A percentile compares a stretch with the other conserved stretches of the same genome.
Evolutionary conservation across 2,797 vertebrate genomes (phyloP).

Genomic region (Chelmon rostratus): DNA sequence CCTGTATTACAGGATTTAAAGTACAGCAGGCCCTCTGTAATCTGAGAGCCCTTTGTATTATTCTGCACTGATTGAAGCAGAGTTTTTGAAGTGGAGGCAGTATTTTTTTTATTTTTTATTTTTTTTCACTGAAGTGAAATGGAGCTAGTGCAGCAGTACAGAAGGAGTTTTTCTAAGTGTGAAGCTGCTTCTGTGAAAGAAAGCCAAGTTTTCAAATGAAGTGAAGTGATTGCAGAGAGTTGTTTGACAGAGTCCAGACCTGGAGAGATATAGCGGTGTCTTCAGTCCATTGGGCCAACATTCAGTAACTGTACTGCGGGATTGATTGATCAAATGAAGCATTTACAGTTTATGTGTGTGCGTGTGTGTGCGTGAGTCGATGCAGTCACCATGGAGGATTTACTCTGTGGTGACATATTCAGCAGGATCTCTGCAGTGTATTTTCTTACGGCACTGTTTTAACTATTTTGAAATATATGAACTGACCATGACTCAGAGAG

Average conservation of each 20-base stretch:
- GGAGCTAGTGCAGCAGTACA: constrained; percentile 57
- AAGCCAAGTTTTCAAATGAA: constrained; percentile 63
- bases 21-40: constrained; percentile 76
- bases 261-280: constrained; percentile 57
- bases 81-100: constrained; percentile 73
- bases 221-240: constrained; percentile 59
- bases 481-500: not conserved
- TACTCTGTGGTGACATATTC: not conserved
- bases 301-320: constrained; percentile 39
- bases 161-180: constrained; percentile 66
- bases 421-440: not conserved
- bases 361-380: constrained; percentile 9
- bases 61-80: constrained; percentile 76
- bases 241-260: constrained; percentile 61
- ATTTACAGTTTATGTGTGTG: constrained; percentile 51
- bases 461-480: not conserved
- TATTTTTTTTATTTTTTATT: constrained; percentile 56
- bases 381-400: constrained; percentile 12
- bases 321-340: constrained; percentile 71
- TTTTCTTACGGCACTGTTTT: not conserved
- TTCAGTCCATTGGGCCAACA: constrained; percentile 73
- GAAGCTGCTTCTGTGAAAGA: constrained; percentile 51
- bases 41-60: constrained; percentile 76
- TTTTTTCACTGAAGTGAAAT: constrained; percentile 63
- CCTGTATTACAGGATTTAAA: constrained; percentile 81